These are phyloP conservation scores for Gallinago paraguaiae DNA, from an alignment of 2,113 vertebrate genomes.

Conservation along the genomic window DNA sequence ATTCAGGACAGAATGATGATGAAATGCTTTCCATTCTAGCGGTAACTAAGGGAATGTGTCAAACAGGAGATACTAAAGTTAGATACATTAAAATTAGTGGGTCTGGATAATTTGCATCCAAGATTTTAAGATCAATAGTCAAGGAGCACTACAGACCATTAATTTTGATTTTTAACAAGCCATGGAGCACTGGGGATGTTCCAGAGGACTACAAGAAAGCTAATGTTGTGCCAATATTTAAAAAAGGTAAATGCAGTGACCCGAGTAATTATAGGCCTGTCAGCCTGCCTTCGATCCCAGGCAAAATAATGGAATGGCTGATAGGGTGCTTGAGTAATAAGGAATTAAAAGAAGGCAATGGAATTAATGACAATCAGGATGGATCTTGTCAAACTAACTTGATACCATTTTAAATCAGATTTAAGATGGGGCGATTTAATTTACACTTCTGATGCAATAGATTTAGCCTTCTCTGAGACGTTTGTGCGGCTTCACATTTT, in stretches of 20 bases:
- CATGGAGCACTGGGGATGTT: slow-evolving; percentile 35
- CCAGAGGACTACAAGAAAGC: slow-evolving; percentile 43
- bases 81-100: slow-evolving; percentile 61
- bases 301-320: slow-evolving; percentile 61
- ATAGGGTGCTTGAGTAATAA: slow-evolving; percentile 47
- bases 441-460: background rate
- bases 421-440: slow-evolving; percentile 12
- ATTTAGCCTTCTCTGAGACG: background rate
- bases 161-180: slow-evolving; percentile 69
- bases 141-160: slow-evolving; percentile 47
- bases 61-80: slow-evolving; percentile 46
- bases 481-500: background rate
- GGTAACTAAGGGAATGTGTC: slow-evolving; percentile 53
- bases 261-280: slow-evolving; percentile 59
- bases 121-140: slow-evolving; percentile 57
- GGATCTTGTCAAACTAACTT: slow-evolving; percentile 22
- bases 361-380: slow-evolving; percentile 21
- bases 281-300: slow-evolving; percentile 54
- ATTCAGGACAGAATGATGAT: slow-evolving; percentile 58
- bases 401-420: slow-evolving; percentile 1
- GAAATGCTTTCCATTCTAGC: slow-evolving; percentile 35
- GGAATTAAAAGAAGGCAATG: slow-evolving; percentile 7
- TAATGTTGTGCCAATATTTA: slow-evolving; percentile 65
- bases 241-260: slow-evolving; percentile 65
- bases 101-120: slow-evolving; percentile 43